phyloP scores from a whole-genome alignment of 2,888 invertebrate genomes.

The Alviniconcha strummeri region DNA sequence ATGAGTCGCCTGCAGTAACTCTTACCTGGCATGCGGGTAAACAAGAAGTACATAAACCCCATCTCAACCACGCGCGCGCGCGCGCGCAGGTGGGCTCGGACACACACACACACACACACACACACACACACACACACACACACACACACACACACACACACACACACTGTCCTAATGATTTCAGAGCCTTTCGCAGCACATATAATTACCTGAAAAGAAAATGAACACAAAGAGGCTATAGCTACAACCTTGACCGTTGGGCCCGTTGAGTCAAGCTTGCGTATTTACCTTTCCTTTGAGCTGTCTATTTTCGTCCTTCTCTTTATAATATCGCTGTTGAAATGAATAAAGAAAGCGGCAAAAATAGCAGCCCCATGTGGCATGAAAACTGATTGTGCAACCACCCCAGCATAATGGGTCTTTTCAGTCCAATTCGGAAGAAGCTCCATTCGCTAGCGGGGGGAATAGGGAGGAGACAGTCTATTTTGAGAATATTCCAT shows the following conservation, averaged over 20 bases:
- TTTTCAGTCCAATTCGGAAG: not conserved
- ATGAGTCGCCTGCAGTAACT: not conserved
- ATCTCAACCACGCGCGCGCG: not conserved
- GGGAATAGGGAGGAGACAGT: not conserved
- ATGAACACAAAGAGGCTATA: not conserved
- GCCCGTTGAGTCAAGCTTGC: too few relatives aligned
- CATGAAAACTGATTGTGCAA: not conserved
- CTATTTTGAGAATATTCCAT: not conserved
- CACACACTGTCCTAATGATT: not conserved
- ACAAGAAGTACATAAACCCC: not conserved
- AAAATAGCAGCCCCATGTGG: not conserved
- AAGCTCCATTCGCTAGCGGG: not conserved
- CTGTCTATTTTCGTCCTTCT: too few relatives aligned
- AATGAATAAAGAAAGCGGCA: too few relatives aligned
- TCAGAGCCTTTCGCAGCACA: not conserved
- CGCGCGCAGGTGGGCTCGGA: not conserved
- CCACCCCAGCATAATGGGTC: not conserved
- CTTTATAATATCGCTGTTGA: too few relatives aligned
- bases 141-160: constrained; percentile 15
- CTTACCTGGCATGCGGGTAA: not conserved
- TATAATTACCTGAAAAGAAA: not conserved
- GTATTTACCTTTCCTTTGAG: too few relatives aligned
- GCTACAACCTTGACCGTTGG: not conserved
- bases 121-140: constrained; percentile 18
- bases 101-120: constrained; percentile 24